Evolutionary conservation across 1,140 invertebrate species (phyloP).

Genomic region (Drosophila mayri): DNA sequence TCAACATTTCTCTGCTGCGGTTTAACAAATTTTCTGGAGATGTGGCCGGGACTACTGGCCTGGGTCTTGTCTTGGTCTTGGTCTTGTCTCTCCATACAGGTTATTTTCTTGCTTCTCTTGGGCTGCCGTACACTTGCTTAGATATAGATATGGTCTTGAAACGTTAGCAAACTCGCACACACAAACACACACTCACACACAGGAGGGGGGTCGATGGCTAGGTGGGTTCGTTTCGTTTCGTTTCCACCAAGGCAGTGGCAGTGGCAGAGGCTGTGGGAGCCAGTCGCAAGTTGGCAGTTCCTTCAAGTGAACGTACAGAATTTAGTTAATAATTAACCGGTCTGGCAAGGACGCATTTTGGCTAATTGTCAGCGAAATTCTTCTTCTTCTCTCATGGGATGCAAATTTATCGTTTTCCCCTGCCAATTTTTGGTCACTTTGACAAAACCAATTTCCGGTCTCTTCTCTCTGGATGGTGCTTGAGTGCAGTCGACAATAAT

Average conservation of each 20-base stretch:
- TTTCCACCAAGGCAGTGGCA: conserved; percentile 32
- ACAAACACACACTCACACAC: conserved; percentile 13
- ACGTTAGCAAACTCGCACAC: conserved; percentile 64
- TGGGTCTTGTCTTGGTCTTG: conserved; percentile 52
- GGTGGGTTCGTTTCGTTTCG: conserved; percentile 58
- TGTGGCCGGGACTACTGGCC: conserved; percentile 47
- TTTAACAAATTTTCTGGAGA: conserved; percentile 78
- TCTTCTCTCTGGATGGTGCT: too few relatives aligned
- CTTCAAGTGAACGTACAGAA: too few relatives aligned
- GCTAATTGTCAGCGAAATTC: too few relatives aligned
- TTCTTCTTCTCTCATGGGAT: too few relatives aligned
- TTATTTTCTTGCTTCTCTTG: conserved; percentile 62
- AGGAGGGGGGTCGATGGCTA: conserved; percentile 52
- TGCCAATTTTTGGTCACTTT: too few relatives aligned
- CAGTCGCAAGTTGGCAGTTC: too few relatives aligned
- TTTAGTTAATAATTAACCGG: too few relatives aligned
- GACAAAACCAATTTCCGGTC: too few relatives aligned
- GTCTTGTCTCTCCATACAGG: conserved; percentile 76
- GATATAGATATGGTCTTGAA: conserved; percentile 79
- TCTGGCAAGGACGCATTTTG: too few relatives aligned
- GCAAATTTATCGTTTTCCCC: too few relatives aligned
- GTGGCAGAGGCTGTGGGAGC: too few relatives aligned
- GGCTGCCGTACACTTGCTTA: conserved; percentile 74
- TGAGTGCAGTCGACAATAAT: too few relatives aligned
- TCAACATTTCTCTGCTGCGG: conserved; percentile 77